Base-by-base conservation (phyloP, 2,888 invertebrate species). In the Caenorhabditis virilis region DNA sequence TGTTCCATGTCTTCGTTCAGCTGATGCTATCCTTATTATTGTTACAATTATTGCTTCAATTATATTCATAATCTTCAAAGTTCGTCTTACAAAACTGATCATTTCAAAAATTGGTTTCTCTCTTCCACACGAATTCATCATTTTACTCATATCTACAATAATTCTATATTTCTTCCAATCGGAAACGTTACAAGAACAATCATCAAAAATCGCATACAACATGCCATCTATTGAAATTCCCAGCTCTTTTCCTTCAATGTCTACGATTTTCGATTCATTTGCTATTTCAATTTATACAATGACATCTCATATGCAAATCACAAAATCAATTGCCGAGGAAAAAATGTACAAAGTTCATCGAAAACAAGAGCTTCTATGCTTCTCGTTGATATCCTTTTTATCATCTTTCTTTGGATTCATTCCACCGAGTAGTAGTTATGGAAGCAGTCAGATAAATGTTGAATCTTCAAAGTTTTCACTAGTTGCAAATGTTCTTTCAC, bases 331-430 rank as follows among this genome's bases (percentile, higher is more conserved):
- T 18, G 63, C 65, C 16, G 53, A 56, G 27, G 65, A 66, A 46
- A 73, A 71, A 38, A 69, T 61, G 66, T 63, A 71, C 30, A 66
- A 63, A 50, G 66, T 73, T 16, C 57, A 66, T 27, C 38, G 68
- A 20, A 73, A 73, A 27, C 73, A 73, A 55, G 71, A 72, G 27
- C 53, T 69, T 11, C 26, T 72, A 26, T 66, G 64, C 25, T 65
- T 72, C 50, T 69, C 69, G 0, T 36, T 72, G 6, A 58, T 64
- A 38, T 69, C 69, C 0, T 43, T 72, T n/a, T 11, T 65, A 15
- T 58, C 67, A 11, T 60, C 64, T 3, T 26, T 58, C 5, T 67
- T 72, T 35, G 54, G 59, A 15, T 49, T 72, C n/a, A 47, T 65
- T 13, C 69, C 72, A 5, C 56, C 64, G 11, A 62, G 62, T 11